phyloP scores from a whole-genome alignment of 1,140 invertebrate species.

The Wasmannia auropunctata region DNA sequence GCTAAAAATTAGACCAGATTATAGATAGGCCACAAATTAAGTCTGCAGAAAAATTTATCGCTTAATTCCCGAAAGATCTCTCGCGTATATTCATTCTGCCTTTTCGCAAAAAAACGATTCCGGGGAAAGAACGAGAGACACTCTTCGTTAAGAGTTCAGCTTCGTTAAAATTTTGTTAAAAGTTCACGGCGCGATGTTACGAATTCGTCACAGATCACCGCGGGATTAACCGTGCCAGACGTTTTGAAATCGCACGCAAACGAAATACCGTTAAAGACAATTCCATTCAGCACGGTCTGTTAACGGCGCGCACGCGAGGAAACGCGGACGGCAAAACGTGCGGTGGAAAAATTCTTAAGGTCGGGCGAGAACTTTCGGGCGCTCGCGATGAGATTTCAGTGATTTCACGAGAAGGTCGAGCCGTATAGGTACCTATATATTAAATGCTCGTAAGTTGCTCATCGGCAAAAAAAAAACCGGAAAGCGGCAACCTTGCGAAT shows the following conservation, averaged over 20 bases:
- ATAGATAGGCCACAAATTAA: neutral
- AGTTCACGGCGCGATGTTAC: neutral
- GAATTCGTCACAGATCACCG: neutral
- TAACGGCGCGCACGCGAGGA: neutral
- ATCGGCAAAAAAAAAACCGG: constrained; percentile 10
- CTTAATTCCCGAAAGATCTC: neutral
- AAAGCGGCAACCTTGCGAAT: neutral
- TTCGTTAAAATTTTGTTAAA: neutral
- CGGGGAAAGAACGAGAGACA: too few species aligned
- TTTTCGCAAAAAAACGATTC: too few species aligned
- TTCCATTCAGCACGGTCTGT: constrained; percentile 1
- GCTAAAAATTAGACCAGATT: neutral
- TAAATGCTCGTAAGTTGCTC: neutral
- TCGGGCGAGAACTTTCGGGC: neutral
- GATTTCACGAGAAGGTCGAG: too few species aligned
- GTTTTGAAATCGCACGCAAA: neutral
- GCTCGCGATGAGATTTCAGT: neutral
- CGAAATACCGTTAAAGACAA: constrained; percentile 14
- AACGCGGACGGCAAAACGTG: neutral
- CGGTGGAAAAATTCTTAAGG: neutral
- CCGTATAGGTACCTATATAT: neutral
- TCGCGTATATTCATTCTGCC: too few species aligned
- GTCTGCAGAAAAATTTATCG: too few species aligned
- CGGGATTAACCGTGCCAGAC: constrained; percentile 5
- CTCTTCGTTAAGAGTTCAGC: too few species aligned